phyloP scores from a whole-genome alignment of 2,113 vertebrate species.

The Euleptes europaea region DNA sequence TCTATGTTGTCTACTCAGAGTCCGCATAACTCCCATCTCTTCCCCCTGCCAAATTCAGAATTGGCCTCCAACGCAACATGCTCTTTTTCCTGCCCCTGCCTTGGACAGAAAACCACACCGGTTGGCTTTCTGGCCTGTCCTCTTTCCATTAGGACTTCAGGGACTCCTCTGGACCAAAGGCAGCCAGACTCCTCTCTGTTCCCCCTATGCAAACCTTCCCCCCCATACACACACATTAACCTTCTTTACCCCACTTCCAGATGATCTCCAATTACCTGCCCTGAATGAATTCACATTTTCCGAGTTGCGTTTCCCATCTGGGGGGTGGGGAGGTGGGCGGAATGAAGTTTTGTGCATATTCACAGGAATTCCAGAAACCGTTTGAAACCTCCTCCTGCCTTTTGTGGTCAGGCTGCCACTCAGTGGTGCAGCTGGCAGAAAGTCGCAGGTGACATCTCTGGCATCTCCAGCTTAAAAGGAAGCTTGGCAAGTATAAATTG shows the following conservation, averaged over 20 bases:
- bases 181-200: not conserved
- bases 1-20: not conserved
- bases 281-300: constrained; percentile 62
- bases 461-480: too few relatives aligned
- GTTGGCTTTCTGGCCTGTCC: not conserved
- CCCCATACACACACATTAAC: too few relatives aligned
- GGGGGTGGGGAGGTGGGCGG: constrained; percentile 1
- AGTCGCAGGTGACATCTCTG: too few relatives aligned
- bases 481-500: too few relatives aligned
- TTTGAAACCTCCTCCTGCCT: not conserved
- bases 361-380: not conserved
- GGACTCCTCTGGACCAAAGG: not conserved
- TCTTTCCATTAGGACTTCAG: not conserved
- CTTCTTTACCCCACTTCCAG: constrained; percentile 19
- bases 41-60: not conserved
- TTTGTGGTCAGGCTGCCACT: not conserved
- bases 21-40: too few relatives aligned
- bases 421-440: not conserved
- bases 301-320: constrained; percentile 33
- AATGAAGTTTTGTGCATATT: not conserved
- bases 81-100: not conserved
- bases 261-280: constrained; percentile 36
- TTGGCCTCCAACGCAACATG: not conserved
- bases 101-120: not conserved
- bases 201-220: too few relatives aligned